Base-by-base conservation (phyloP, 1,140 invertebrate genomes). In the Lordiphosa stackelbergi region DNA sequence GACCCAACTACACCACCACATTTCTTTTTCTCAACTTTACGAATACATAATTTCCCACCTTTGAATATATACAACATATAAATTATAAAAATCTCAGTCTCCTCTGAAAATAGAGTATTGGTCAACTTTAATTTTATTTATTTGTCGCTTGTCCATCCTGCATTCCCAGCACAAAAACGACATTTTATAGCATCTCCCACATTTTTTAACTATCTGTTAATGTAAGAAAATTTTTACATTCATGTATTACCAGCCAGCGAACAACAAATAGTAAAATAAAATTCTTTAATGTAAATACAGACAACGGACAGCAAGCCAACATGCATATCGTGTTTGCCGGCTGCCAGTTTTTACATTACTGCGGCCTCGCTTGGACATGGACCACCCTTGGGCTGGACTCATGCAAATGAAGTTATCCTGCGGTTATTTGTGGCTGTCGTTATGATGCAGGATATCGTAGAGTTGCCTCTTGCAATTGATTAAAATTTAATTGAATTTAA, bases 341-440 rank as follows among this genome's bases (percentile, higher is more conserved):
- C 35, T 10, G n/a, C 54, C 63, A 56, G 59, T 74, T 77, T 63
- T 72, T 58, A 69, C 62, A 36, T 46, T 59, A 59, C 63, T 38
- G 45, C 48, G 31, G 53, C 58, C 45, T 16, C 13, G 36, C 55
- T 69, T 59, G 64, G 69, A 53, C 48, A 61, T 31, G 28, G 28
- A 31, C 28, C 28, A 31, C 28, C 28, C 28, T 31, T 8, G 41
- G 47, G 12, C 63, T 6, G 41, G 57, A 38, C 52, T 59, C 77
- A 81, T 81, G 77, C 72, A 81, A 81, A 81, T 83, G 77, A 81
- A 81, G 75, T 83, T 75, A 83, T 81, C 75, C 77, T 83, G 77
- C 72, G 77, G 75, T 83, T 81, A 81, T 81, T 81, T 81, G 77
- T 83, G 56, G 59, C 75, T 75, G 77, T 81, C 75, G 77, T 68